phyloP scores from a whole-genome alignment of 1,140 invertebrate genomes.

The Drosophila bocqueti region DNA sequence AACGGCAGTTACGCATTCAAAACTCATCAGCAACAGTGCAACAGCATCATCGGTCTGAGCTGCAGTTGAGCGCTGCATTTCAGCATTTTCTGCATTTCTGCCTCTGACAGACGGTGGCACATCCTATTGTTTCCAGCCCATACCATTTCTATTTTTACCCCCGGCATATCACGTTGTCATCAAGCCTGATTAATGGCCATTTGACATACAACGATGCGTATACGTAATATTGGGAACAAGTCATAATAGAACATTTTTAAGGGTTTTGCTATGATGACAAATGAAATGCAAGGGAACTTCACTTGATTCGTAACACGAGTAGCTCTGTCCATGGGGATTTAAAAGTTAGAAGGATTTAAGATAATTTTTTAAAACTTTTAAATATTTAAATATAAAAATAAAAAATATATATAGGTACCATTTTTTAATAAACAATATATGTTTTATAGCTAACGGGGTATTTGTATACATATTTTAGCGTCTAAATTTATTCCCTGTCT shows the following conservation, averaged over 20 bases:
- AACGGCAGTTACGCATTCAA: constrained; percentile 67
- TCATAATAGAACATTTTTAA: background rate
- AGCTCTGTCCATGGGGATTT: no score
- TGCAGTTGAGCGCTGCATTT: constrained; percentile 18
- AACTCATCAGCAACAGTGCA: constrained; percentile 64
- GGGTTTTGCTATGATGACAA: background rate
- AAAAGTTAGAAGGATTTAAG: background rate
- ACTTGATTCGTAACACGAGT: background rate
- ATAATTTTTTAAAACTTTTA: no score
- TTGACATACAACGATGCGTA: constrained; percentile 52
- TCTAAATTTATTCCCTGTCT: background rate
- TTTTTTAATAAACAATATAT: background rate
- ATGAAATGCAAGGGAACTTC: background rate
- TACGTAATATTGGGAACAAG: constrained; percentile 43
- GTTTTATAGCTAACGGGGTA: no score
- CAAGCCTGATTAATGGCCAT: constrained; percentile 57
- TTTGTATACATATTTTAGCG: background rate
- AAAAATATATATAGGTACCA: no score
- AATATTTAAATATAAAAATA: background rate
- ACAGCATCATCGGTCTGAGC: constrained; percentile 40
- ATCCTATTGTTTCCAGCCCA: constrained; percentile 30
- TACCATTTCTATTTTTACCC: constrained; percentile 8
- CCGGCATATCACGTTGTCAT: constrained; percentile 20
- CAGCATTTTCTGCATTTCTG: constrained; percentile 34
- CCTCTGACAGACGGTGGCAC: constrained; percentile 38